Percentiles rank a stretch among this genome's conserved stretches.
Conservation (phyloP, 35 echinoderm and acorn worm species). For the Nesometra sesokonis region DNA sequence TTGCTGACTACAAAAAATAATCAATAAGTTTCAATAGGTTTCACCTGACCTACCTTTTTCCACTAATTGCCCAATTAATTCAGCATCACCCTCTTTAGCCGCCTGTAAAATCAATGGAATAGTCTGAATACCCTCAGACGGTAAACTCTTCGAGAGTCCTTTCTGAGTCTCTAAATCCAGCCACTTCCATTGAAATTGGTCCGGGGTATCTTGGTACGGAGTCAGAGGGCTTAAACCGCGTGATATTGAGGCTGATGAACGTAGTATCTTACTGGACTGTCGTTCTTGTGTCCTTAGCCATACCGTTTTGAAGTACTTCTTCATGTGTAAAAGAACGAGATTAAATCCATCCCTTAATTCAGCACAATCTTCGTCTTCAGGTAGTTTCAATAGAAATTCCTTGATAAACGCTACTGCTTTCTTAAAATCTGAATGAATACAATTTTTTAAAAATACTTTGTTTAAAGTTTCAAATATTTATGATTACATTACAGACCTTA, state of each 20-base stretch:
- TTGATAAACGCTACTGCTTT: slow-evolving; percentile 90
- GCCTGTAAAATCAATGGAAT: slow-evolving; percentile 73
- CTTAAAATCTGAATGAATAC: slow-evolving; percentile 70
- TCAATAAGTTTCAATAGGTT: no score
- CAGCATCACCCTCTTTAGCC: slow-evolving; percentile 67
- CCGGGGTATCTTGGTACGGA: slow-evolving; percentile 39
- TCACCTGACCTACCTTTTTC: slow-evolving; percentile 48
- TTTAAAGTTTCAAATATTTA: no score
- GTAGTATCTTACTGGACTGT: slow-evolving; percentile 11
- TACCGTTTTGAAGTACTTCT: slow-evolving; percentile 85
- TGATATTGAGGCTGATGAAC: slow-evolving; percentile 40
- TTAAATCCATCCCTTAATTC: slow-evolving; percentile 78
- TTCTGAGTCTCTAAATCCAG: slow-evolving; percentile 47
- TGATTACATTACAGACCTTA: no score
- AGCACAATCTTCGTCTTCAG: slow-evolving; percentile 74
- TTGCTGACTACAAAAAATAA: no score
- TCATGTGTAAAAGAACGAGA: slow-evolving; percentile 80
- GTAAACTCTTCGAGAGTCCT: slow-evolving; percentile 51
- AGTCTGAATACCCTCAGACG: slow-evolving; percentile 44
- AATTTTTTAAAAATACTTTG: background rate
- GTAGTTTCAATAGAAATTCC: slow-evolving; percentile 72
- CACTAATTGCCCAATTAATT: slow-evolving; percentile 62
- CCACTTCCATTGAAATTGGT: slow-evolving; percentile 86
- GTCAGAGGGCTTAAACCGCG: slow-evolving; percentile 27
- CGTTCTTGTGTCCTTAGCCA: slow-evolving; percentile 61